These are phyloP conservation scores for Saccostrea echinata DNA, from an alignment of 1,140 invertebrate genomes.

Conservation along the genomic window DNA sequence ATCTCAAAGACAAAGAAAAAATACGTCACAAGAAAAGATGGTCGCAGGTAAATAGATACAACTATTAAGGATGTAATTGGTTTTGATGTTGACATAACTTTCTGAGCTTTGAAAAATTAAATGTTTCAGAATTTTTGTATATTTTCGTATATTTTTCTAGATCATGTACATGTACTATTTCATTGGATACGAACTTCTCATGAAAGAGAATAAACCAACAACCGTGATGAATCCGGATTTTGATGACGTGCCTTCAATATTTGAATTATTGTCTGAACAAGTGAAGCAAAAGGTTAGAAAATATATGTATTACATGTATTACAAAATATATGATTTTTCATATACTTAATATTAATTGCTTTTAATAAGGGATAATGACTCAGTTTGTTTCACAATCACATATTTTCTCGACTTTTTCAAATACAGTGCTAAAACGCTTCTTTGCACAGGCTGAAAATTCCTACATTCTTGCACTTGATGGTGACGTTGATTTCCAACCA, in stretches of 20 bases:
- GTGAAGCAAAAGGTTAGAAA: conserved; percentile 40
- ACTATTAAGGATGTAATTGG: no score
- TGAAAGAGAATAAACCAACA: conserved; percentile 36
- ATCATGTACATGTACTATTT: conserved; percentile 86
- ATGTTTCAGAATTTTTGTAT: no score
- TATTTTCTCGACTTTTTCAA: not conserved
- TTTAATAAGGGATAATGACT: not conserved
- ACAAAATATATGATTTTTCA: no score
- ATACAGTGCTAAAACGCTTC: not conserved
- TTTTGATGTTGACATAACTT: no score
- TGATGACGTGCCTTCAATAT: conserved; percentile 48
- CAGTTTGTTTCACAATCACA: not conserved
- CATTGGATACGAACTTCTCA: conserved; percentile 82
- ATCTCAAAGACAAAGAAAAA: conserved; percentile 97
- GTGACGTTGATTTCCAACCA: conserved; percentile 83
- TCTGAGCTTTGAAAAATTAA: no score
- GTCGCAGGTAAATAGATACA: conserved; percentile 74
- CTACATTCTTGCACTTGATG: conserved; percentile 82
- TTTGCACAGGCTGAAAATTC: conserved; percentile 81
- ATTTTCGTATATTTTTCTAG: conserved; percentile 71
- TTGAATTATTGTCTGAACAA: conserved; percentile 17
- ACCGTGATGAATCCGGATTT: not conserved
- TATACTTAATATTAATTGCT: no score
- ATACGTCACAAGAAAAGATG: conserved; percentile 91
- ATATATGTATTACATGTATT: no score